These are phyloP conservation scores for Polypedilum vanderplanki DNA, from an alignment of 1,140 invertebrate genomes.

Conservation along the genomic window DNA sequence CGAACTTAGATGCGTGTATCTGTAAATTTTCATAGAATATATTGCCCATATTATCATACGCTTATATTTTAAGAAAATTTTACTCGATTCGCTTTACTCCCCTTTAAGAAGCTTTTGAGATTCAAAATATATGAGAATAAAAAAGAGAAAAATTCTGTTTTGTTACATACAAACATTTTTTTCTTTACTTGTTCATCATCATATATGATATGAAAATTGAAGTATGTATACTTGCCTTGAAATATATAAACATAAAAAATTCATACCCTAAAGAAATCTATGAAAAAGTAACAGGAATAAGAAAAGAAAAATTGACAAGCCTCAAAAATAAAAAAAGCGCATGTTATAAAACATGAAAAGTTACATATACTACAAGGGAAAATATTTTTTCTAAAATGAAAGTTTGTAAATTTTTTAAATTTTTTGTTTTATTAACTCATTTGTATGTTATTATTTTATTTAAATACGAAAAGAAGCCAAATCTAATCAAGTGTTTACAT, in stretches of 20 bases:
- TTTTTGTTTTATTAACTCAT: too few relatives aligned
- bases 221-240: not conserved
- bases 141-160: conserved; percentile 12
- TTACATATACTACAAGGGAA: not conserved
- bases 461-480: too few relatives aligned
- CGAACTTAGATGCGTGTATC: too few relatives aligned
- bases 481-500: too few relatives aligned
- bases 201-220: not conserved
- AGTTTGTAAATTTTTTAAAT: too few relatives aligned
- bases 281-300: too few relatives aligned
- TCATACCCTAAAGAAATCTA: not conserved
- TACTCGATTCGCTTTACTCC: not conserved
- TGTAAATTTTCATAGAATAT: not conserved
- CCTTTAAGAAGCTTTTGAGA: not conserved
- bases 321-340: too few relatives aligned
- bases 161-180: not conserved
- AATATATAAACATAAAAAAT: not conserved
- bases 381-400: not conserved
- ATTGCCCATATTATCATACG: conserved; percentile 2
- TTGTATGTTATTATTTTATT: too few relatives aligned
- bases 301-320: too few relatives aligned
- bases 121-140: not conserved
- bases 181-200: not conserved
- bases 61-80: not conserved
- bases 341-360: too few relatives aligned